Conservation (phyloP, 2,113 vertebrate species). For the Microtus richardsoni region DNA sequence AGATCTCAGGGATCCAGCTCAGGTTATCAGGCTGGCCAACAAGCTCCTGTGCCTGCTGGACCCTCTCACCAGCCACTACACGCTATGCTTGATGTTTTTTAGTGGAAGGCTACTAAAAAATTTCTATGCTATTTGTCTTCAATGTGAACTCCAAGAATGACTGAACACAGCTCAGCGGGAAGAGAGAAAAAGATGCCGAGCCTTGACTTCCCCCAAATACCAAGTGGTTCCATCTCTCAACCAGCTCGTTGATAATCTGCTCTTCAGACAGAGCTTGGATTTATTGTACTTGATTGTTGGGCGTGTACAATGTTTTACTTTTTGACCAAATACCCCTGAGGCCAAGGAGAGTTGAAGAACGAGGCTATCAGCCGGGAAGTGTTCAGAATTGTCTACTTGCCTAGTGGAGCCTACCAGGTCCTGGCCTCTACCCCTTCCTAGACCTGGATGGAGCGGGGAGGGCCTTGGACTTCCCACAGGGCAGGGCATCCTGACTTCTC, state of each 20-base stretch:
- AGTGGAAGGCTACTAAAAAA: slow-evolving; percentile 33
- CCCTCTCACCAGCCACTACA: background rate
- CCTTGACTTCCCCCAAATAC: slow-evolving; percentile 78
- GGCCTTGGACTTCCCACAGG: too few species aligned
- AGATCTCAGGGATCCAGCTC: background rate
- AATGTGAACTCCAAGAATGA: slow-evolving; percentile 73
- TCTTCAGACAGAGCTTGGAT: background rate
- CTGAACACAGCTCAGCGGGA: slow-evolving; percentile 79
- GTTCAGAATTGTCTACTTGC: background rate
- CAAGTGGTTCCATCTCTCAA: slow-evolving; percentile 86
- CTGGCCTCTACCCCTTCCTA: background rate
- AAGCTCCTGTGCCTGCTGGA: background rate
- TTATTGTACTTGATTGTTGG: background rate
- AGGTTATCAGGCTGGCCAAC: background rate
- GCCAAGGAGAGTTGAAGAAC: background rate
- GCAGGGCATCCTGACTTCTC: too few species aligned
- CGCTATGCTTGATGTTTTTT: background rate
- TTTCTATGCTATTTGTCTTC: slow-evolving; percentile 70
- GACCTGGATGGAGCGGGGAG: too few species aligned
- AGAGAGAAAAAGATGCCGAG: slow-evolving; percentile 80
- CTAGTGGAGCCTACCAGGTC: background rate
- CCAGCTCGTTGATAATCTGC: slow-evolving; percentile 81
- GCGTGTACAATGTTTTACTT: background rate
- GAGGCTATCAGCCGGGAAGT: background rate
- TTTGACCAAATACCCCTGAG: background rate